phyloP scores from a whole-genome alignment of 2,797 vertebrate genomes.

The Meda fulgida region DNA sequence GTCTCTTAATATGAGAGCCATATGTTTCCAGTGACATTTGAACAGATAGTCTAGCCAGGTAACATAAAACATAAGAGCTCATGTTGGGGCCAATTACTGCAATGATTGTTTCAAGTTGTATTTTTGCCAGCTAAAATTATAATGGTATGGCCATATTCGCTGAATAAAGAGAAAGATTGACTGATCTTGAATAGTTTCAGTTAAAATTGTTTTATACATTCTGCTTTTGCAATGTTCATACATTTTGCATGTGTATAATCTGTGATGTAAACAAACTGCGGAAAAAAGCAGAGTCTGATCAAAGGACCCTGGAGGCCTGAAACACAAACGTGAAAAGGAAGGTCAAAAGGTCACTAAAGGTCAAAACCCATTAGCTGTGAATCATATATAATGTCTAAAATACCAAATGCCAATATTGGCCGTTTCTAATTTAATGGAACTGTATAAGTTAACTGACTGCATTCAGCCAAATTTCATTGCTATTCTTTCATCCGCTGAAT shows the following conservation, averaged over 20 bases:
- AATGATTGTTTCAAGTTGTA: constrained; percentile 33
- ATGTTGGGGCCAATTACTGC: constrained; percentile 54
- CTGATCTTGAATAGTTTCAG: neutral
- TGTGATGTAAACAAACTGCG: neutral
- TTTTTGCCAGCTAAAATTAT: constrained; percentile 23
- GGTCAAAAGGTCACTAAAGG: neutral
- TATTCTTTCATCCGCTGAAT: neutral
- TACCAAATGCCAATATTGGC: neutral
- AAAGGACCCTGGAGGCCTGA: neutral
- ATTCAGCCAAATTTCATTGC: neutral
- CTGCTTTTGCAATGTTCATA: neutral
- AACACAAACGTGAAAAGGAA: neutral
- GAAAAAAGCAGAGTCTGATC: neutral
- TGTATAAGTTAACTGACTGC: neutral
- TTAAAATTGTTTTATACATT: neutral
- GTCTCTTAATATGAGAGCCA: constrained; percentile 51
- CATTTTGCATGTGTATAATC: neutral
- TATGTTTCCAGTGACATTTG: constrained; percentile 57
- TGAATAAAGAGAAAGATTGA: neutral
- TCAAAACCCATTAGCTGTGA: neutral
- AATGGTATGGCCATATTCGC: constrained; percentile 13
- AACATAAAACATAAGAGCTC: constrained; percentile 36
- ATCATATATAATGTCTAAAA: neutral
- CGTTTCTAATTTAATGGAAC: neutral
- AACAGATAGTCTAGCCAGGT: constrained; percentile 41